Base-by-base conservation (phyloP, 1,140 invertebrate species). In the Samia ricini region DNA sequence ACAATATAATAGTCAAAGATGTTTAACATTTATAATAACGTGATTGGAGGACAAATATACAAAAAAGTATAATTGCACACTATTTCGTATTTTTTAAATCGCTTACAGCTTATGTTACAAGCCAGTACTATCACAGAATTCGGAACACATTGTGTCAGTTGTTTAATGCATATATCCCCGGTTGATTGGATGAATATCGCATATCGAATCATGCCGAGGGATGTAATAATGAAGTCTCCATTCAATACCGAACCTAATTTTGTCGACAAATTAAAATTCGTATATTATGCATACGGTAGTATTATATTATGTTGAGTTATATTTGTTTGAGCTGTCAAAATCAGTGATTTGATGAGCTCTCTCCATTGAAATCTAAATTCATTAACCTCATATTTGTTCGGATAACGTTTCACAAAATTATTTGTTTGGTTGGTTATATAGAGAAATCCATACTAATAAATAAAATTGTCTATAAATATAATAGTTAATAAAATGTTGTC, bases 181-280 rank as follows among this genome's bases (percentile, higher is more conserved):
- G 10, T 42, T 42, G 33, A 42, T 42, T 42, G 33, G 33, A 42
- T 15, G 52, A 55, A 55, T 23, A 24, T 55, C 22, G 52, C 15
- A 55, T 24, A 55, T 55, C 7, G 24, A 55, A 55, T 55, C 24
- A 55, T 23, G 24, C 19, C 20, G 22, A 22, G 52, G 15, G 52
- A 24, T 55, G 52, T 55, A 22, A 55, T 55, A 55, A 55, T 55
- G 20, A 55, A 15, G 21, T 24, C 2, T n/a, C n/a, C 52, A 55
- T 55, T 55, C 22, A n/a, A 55, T 55, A 15, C 21, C 10, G 26
- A 56, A 56, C 12, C 26, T 20, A 57, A 57, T 42, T 57, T 57
- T 19, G 56, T 20, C 23, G 24, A 26, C 56, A 29, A 20, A 23
- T 20, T 57, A 42, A 57, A 42, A 57, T 55, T 57, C 56, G 8